phyloP scores from a whole-genome alignment of 2,113 vertebrate species.

The Pelobates fuscus region DNA sequence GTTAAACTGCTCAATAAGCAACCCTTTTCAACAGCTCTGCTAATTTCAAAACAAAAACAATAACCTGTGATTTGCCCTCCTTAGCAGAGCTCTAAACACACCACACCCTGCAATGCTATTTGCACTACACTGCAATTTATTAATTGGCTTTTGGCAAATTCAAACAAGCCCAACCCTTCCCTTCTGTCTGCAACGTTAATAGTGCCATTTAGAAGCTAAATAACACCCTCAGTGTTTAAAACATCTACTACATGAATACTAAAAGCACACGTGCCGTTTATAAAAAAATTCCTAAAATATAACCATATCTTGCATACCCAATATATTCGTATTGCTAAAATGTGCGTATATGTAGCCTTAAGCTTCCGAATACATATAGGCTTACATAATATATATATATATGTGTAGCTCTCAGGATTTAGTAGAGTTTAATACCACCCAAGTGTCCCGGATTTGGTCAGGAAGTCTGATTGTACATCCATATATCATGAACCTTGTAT shows the following conservation, averaged over 20 bases:
- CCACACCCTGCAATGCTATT: slow-evolving; percentile 17
- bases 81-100: background rate
- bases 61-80: background rate
- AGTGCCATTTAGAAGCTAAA: background rate
- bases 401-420: too few relatives aligned
- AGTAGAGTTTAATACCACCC: too few relatives aligned
- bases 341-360: too few relatives aligned
- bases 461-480: too few relatives aligned
- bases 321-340: too few relatives aligned
- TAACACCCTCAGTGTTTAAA: background rate
- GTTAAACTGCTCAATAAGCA: background rate
- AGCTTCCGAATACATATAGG: too few relatives aligned
- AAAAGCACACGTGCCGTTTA: background rate
- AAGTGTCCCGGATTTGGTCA: too few relatives aligned
- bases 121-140: slow-evolving; percentile 27
- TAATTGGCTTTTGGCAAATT: slow-evolving; percentile 31
- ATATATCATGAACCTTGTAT: too few relatives aligned
- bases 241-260: background rate
- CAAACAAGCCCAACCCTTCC: slow-evolving; percentile 37
- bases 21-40: background rate
- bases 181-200: slow-evolving; percentile 9
- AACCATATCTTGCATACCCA: too few relatives aligned
- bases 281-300: too few relatives aligned
- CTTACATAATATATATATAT: too few relatives aligned
- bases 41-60: slow-evolving; percentile 21